phyloP scores from a whole-genome alignment of 2,113 vertebrate species.

The Dasyprocta punctata region DNA sequence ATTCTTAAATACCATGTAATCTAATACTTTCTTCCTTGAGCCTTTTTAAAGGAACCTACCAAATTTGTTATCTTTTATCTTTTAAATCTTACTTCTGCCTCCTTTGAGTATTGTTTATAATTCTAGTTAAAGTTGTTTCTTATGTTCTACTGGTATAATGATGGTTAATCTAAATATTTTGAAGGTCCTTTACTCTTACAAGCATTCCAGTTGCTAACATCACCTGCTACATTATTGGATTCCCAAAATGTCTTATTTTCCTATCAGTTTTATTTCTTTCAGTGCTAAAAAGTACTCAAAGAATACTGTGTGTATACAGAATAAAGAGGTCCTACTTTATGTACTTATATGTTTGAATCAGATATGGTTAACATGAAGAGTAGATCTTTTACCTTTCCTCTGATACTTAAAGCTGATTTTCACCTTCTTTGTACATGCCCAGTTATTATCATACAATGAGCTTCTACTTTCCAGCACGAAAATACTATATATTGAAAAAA shows the following conservation, averaged over 20 bases:
- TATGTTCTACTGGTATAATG: conserved; percentile 3
- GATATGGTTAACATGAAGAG: not conserved
- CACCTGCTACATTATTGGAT: not conserved
- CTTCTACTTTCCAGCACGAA: not conserved
- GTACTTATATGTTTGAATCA: not conserved
- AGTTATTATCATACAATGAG: not conserved
- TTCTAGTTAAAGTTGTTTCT: conserved; percentile 17
- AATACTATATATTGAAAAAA: conserved; percentile 43
- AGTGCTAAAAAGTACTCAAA: conserved; percentile 12
- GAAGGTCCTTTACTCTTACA: not conserved
- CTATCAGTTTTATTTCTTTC: conserved; percentile 25
- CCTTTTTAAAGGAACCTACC: conserved; percentile 30
- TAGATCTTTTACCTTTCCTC: conserved; percentile 29
- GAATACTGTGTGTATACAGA: conserved; percentile 10
- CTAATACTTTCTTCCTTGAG: conserved; percentile 38
- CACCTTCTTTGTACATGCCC: not conserved
- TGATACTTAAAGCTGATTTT: conserved; percentile 4
- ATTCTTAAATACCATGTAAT: conserved; percentile 43
- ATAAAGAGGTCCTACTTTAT: not conserved
- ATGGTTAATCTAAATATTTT: conserved; percentile 42
- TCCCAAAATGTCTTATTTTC: conserved; percentile 40
- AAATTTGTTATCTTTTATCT: conserved; percentile 42
- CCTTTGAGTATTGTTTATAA: conserved; percentile 42
- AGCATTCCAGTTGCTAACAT: conserved; percentile 12
- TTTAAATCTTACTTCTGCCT: conserved; percentile 40